Evolutionary conservation across 2,888 invertebrate species (phyloP).

Genomic region (Graphium colonna): DNA sequence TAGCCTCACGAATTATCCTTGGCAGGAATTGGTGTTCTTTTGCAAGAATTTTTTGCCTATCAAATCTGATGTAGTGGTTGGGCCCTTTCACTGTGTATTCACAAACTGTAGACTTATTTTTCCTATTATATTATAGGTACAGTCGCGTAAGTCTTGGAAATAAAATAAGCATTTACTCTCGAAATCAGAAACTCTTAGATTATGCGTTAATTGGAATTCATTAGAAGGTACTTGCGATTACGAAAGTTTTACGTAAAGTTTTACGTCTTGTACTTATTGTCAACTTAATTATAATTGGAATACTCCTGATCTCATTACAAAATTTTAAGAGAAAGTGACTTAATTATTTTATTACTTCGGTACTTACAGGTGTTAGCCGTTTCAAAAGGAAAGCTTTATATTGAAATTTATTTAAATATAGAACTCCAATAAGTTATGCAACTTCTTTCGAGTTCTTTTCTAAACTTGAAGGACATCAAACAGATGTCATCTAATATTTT

Average conservation of each 20-base stretch:
- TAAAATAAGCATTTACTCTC: too few species aligned
- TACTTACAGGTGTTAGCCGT: neutral
- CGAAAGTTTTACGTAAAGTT: neutral
- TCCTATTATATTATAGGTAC: too few species aligned
- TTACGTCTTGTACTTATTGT: neutral
- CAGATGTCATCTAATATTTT: neutral
- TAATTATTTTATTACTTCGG: neutral
- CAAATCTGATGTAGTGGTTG: too few species aligned
- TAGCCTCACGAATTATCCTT: too few species aligned
- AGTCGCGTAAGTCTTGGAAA: too few species aligned
- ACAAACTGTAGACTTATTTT: too few species aligned
- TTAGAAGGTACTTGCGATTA: neutral
- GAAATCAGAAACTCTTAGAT: too few species aligned
- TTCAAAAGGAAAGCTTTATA: neutral
- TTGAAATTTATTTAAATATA: neutral
- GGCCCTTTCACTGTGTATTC: too few species aligned
- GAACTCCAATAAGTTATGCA: neutral
- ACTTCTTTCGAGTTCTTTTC: neutral
- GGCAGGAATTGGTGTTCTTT: too few species aligned
- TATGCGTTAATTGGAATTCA: too few species aligned
- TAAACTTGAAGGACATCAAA: too few species aligned
- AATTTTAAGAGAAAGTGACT: neutral
- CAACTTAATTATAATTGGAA: slow-evolving; percentile 2
- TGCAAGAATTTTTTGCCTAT: too few species aligned
- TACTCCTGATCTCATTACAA: neutral